phyloP scores from a whole-genome alignment of 2,888 invertebrate genomes.

The Diadegma fenestrale region DNA sequence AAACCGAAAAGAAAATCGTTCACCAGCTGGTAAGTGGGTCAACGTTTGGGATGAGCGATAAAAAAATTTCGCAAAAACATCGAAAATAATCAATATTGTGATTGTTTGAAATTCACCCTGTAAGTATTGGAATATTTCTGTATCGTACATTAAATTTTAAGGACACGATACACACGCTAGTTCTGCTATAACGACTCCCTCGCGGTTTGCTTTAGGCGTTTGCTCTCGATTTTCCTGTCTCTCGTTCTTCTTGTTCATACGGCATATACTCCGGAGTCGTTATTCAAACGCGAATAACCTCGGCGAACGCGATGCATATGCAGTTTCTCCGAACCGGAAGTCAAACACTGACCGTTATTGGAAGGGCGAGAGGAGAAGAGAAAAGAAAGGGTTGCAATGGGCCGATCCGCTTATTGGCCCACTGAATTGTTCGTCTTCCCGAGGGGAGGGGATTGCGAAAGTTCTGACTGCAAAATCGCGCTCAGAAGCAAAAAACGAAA shows the following conservation, averaged over 20 bases:
- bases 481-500: background rate
- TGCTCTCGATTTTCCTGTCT: conserved; percentile 7
- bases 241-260: conserved; percentile 36
- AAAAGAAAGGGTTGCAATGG: conserved; percentile 7
- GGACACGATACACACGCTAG: conserved; percentile 24
- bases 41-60: background rate
- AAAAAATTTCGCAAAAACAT: background rate
- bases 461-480: background rate
- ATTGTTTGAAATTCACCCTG: background rate
- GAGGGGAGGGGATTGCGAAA: conserved; percentile 11
- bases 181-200: conserved; percentile 38
- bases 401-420: conserved; percentile 60
- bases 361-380: background rate
- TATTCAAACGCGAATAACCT: conserved; percentile 66
- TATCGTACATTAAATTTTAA: background rate
- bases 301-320: conserved; percentile 65
- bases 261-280: conserved; percentile 53
- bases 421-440: conserved; percentile 49
- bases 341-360: conserved; percentile 66
- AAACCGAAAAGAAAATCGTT: background rate
- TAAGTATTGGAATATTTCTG: background rate
- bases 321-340: conserved; percentile 65
- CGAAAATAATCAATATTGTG: background rate
- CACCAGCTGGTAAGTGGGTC: background rate
- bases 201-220: conserved; percentile 35